Percentiles rank a stretch among this genome's conserved stretches.
Conservation (phyloP, 2,888 invertebrate genomes). For the Agrotis clavis region DNA sequence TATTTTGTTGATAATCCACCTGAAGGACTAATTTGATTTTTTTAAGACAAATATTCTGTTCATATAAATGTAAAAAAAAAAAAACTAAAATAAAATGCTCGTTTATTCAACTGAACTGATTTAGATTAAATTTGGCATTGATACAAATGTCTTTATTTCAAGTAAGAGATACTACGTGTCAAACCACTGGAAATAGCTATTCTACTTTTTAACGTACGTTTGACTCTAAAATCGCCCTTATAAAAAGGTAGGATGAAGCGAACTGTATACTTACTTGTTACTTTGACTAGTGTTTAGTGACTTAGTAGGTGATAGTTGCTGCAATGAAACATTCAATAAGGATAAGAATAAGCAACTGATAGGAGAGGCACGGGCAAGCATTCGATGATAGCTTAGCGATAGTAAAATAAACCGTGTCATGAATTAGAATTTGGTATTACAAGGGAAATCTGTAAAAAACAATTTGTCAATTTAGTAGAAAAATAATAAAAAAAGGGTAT, state of each 20-base stretch:
- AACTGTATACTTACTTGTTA: constrained; percentile 86
- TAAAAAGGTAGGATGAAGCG: constrained; percentile 65
- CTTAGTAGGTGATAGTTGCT: constrained; percentile 91
- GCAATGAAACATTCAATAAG: constrained; percentile 88
- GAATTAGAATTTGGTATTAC: constrained; percentile 45
- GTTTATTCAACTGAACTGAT: background rate
- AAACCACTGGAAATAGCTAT: background rate
- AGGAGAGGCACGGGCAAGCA: constrained; percentile 76
- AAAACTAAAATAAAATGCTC: too few relatives aligned
- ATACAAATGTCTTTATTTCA: background rate
- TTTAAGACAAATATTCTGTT: background rate
- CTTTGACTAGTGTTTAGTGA: constrained; percentile 88
- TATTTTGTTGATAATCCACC: too few relatives aligned
- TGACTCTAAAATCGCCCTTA: constrained; percentile 33
- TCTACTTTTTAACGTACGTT: background rate
- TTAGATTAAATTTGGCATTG: background rate
- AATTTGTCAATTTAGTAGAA: constrained; percentile 47
- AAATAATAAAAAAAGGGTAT: constrained; percentile 10
- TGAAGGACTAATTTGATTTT: background rate
- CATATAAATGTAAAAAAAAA: too few relatives aligned
- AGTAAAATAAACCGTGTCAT: constrained; percentile 55
- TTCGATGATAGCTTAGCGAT: constrained; percentile 67
- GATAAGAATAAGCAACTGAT: constrained; percentile 85
- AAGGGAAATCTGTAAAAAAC: constrained; percentile 62
- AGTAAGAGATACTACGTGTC: background rate